A percentile compares a stretch with the other conserved stretches of the same genome.
Evolutionary conservation across 2,888 invertebrate genomes (phyloP).

Genomic region (Lingula anatina): DNA sequence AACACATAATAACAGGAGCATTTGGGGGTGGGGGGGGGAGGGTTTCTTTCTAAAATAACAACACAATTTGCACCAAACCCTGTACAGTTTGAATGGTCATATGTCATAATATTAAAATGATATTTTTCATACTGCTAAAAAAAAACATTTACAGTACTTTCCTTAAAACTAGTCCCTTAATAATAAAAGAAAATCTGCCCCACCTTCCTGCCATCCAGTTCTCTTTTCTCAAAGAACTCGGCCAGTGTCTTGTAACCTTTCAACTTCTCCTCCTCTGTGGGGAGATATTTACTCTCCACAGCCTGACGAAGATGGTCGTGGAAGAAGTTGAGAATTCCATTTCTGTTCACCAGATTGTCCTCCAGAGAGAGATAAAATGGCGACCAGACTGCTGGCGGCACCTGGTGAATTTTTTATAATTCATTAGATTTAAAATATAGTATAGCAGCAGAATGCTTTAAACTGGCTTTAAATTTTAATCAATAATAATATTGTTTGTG

Average conservation of each 20-base stretch:
- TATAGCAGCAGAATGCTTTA: too few relatives aligned
- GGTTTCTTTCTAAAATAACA: too few relatives aligned
- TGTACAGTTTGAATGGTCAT: neutral
- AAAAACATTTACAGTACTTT: neutral
- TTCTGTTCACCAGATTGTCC: conserved; percentile 32
- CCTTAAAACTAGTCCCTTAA: neutral
- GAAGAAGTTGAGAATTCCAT: conserved; percentile 35
- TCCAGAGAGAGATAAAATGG: conserved; percentile 30
- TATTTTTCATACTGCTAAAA: too few relatives aligned
- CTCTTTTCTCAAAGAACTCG: conserved; percentile 20
- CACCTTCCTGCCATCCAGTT: conserved; percentile 22
- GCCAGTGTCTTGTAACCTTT: conserved; percentile 18
- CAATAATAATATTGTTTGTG: too few relatives aligned
- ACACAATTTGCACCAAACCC: neutral
- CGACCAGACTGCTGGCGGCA: conserved; percentile 32
- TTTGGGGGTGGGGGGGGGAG: too few relatives aligned
- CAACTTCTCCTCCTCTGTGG: conserved; percentile 18
- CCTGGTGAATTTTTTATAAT: conserved; percentile 10
- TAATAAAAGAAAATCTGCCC: too few relatives aligned
- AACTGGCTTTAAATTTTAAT: too few relatives aligned
- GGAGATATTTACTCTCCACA: conserved; percentile 30
- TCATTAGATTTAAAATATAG: neutral
- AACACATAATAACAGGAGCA: neutral
- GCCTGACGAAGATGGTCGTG: conserved; percentile 37
- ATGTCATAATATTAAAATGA: too few relatives aligned